These are phyloP conservation scores for Cecidostiba fungosa DNA, from an alignment of 2,888 invertebrate genomes.

Conservation along the genomic window DNA sequence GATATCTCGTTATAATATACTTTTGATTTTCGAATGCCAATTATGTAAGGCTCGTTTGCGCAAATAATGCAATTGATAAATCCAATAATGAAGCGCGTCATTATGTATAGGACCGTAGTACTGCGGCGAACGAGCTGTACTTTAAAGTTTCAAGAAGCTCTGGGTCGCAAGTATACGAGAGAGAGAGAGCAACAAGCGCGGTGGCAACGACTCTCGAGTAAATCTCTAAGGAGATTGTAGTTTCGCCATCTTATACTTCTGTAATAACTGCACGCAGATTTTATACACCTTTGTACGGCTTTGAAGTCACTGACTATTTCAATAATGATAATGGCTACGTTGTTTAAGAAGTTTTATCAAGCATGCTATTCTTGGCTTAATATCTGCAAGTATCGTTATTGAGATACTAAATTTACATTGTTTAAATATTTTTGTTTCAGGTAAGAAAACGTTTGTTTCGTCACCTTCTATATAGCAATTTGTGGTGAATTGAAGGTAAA, in stretches of 20 bases:
- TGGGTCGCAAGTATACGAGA: neutral
- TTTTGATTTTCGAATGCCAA: neutral
- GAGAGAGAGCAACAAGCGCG: neutral
- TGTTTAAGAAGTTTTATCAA: neutral
- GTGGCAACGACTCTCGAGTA: constrained; percentile 39
- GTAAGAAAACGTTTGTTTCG: neutral
- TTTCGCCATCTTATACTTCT: constrained; percentile 43
- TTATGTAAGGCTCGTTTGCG: too few relatives aligned
- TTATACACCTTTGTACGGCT: neutral
- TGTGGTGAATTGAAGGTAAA: neutral
- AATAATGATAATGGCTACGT: neutral
- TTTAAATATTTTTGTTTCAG: constrained; percentile 33
- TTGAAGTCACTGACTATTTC: neutral
- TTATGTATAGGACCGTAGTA: constrained; percentile 14
- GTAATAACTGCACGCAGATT: constrained; percentile 12
- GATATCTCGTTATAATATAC: neutral
- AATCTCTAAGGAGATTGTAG: constrained; percentile 52
- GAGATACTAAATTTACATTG: neutral
- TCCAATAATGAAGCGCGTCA: constrained; percentile 51
- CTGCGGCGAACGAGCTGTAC: neutral
- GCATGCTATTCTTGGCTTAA: too few relatives aligned
- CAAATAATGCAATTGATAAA: constrained; percentile 23
- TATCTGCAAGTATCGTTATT: neutral
- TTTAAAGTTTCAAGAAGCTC: constrained; percentile 43
- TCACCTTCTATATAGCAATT: too few relatives aligned